Evolutionary conservation across 2,797 vertebrate species (phyloP), one percentile per base, ranked within the genome.

Genomic region (Chanos chanos): DNA sequence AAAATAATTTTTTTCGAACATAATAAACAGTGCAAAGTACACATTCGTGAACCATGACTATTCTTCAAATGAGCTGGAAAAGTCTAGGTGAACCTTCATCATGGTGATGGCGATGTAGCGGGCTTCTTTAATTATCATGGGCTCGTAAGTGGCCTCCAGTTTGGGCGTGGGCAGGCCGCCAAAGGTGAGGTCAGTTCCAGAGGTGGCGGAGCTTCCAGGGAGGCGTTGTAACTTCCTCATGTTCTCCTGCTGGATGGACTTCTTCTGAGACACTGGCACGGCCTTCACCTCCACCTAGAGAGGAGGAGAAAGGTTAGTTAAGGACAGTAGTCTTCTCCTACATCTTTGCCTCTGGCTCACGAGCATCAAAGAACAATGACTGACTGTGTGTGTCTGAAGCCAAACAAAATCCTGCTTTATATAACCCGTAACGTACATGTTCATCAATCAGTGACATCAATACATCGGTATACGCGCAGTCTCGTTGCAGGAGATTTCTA

Each of bases 81-180:
- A 34, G 15, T n/a, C 7, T 12, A 7, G 40, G 15, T 75, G 80
- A 82, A 98, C 97, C 94, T 99, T 99, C 97, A 99, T 99, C 97
- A 99, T 99, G 62, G 97, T 99, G 75, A 99, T 94, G 47, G 97
- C 96, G 75, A 98, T 98, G 68, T 99, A 99, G 16, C 96, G 92
- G 37, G 97, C 96, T 78, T 99, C 97, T 78, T 99, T 99, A 54
- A 99, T 94, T 25, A 99, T 98, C 95, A 98, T 94, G 37, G 97
- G 97, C 70, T 99, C 96, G 10, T 99, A 99, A 0, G 95, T 97
- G 64, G 94, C 91, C 76, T 99, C 96, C 72, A 99, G 88, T 76
- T 97, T 98, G 28, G 97, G 97, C 24, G 87, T 87, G n/a, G 94
- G 91, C 66, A 98, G 84, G 19, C 96, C 96, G 30, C 97, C 97